Base-by-base conservation (phyloP, 2,797 vertebrate species). In the Cyprinodon diabolis region DNA sequence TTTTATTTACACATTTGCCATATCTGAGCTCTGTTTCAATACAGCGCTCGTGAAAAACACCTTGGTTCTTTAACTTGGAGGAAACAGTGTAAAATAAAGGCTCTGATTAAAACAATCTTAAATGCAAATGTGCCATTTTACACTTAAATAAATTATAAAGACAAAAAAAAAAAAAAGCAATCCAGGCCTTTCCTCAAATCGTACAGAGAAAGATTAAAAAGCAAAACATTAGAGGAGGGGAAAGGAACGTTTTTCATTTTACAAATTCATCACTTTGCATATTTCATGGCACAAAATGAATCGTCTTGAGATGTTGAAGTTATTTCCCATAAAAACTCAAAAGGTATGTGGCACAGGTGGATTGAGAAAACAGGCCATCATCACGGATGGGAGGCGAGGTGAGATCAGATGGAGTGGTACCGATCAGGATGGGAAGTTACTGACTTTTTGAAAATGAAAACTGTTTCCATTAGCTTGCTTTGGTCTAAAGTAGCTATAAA, bases 1-100 rank as follows among this genome's bases (percentile, higher is more conserved):
- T 87, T 85, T 85, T 95, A 94, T 94, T 93, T 94, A 94, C 93
- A 94, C 87, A 75, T 89, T 58, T 76, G 85, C 83, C 82, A 76
- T 58, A 76, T 86, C 60, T 7, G 60, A 70, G 79, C 62, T 69
- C 12, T 69, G 56, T 45, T 70, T 49, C 21, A 43, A 75, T 37
- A 49, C 0, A 55, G 48, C 52, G 69, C 77, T 74, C 78, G 30
- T 30, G 30, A 65, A 62, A 47, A 83, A 68, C 49, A 56, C 51
- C 37, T 23, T 51, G 1, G 71, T 43, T 55, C 76, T 71, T 77
- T 66, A 66, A 68, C 55, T 19, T 1, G 6, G 51, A 47, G 51
- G 58, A 57, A 35, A 2, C 3, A 43, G 56, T 68, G 57, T 49
- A 67, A 68, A 35, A 23, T 40, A 66, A 72, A 57, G 67, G 37